Evolutionary conservation across 2,888 invertebrate species (phyloP), one percentile per base, ranked within the genome.

Genomic region (Harpalus rubripes): DNA sequence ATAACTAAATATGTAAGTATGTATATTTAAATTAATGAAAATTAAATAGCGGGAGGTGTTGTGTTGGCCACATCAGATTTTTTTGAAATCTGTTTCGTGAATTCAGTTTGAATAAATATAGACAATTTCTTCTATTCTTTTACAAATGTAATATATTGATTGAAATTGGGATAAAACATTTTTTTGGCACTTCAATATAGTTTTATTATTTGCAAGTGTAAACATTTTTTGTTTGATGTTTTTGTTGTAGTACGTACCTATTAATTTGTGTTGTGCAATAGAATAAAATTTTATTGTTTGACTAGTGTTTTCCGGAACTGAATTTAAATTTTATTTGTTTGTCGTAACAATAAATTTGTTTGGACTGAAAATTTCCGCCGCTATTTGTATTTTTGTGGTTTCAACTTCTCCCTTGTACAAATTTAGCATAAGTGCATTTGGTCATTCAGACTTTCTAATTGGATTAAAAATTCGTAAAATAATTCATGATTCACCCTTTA

Each of bases 401-500:
- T 44, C 18, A 74, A 74, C 41, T 44, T 44, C 72, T 63, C n/a
- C 8, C 72, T 12, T 74, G 15, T 7, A 41, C 15, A 44, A 16
- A 18, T 72, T 7, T n/a, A 61, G 32, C 18, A 7, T 44, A 74
- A 74, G 72, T 44, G 72, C 72, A 44, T 74, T 74, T 74, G 72
- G 72, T 74, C 72, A 74, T 74, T 74, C 72, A 74, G 44, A 18
- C 41, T 18, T 74, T 44, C 44, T 74, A 74, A 74, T 74, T 74
- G 72, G 72, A 74, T 74, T 74, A 74, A 74, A 74, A 74, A 44
- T 44, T 74, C 72, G 41, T 74, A 74, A 74, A 74, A 74, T 74
- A 74, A 74, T 74, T 74, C 72, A 74, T 44, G 72, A 74, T 74
- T 74, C 72, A 74, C 72, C 72, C 72, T 74, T 44, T 52, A 74